phyloP scores from a whole-genome alignment of 2,113 vertebrate genomes.

The Ochotona princeps region DNA sequence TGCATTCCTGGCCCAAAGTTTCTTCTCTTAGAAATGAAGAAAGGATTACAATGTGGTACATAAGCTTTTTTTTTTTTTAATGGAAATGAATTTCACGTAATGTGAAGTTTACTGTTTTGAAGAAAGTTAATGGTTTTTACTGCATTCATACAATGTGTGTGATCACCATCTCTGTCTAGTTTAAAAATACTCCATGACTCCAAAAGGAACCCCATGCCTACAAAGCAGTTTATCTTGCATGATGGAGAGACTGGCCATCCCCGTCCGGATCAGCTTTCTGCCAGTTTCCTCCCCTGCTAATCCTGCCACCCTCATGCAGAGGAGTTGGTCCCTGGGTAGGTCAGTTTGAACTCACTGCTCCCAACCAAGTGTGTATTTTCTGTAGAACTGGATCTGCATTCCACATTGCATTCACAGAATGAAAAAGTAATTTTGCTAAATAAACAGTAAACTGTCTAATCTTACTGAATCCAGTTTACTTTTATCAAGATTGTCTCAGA shows the following conservation, averaged over 20 bases:
- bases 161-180: not conserved
- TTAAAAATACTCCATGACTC: not conserved
- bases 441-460: not conserved
- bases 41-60: not conserved
- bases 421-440: constrained; percentile 33
- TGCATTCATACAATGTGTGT: not conserved
- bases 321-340: not conserved
- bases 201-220: not conserved
- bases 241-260: not conserved
- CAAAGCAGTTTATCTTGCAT: not conserved
- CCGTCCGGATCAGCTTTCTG: not conserved
- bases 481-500: constrained; percentile 6
- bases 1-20: not conserved
- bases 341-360: constrained; percentile 22
- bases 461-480: not conserved
- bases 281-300: not conserved
- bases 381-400: not conserved
- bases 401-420: not conserved
- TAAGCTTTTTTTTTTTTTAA: not conserved
- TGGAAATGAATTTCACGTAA: not conserved
- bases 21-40: not conserved
- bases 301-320: not conserved
- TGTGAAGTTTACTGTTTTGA: not conserved
- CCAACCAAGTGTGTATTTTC: not conserved
- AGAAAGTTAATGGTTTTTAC: not conserved